Percentiles rank a stretch among this genome's conserved stretches.
These are phyloP conservation scores for Tupiocoris notatus DNA, from an alignment of 2,888 invertebrate species.

Conservation along the genomic window DNA sequence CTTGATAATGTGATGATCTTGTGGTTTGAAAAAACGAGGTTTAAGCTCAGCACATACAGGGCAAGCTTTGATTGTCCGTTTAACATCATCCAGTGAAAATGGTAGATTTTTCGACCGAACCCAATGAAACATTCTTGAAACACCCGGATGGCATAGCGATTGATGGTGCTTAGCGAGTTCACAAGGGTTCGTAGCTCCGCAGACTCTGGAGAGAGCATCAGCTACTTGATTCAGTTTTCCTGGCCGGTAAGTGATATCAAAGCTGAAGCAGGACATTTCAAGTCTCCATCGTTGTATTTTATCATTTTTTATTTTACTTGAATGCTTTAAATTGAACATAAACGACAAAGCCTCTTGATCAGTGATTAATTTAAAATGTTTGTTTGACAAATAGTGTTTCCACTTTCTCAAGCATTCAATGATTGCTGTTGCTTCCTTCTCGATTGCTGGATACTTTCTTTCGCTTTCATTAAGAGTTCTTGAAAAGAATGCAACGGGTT, in stretches of 20 bases:
- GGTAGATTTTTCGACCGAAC: conserved; percentile 12
- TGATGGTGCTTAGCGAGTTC: no score
- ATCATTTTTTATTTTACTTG: conserved; percentile 20
- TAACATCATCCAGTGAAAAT: conserved; percentile 23
- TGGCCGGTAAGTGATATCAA: conserved; percentile 25
- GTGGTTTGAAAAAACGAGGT: background rate
- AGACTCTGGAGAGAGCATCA: no score
- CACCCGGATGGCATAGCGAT: conserved; percentile 5
- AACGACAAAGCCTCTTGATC: conserved; percentile 26
- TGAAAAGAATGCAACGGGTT: conserved; percentile 37
- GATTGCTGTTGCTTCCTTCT: conserved; percentile 27
- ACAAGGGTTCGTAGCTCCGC: no score
- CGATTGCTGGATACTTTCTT: conserved; percentile 13
- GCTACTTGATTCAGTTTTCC: no score
- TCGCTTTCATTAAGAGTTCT: conserved; percentile 9
- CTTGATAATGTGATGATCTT: background rate
- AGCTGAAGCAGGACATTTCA: conserved; percentile 22
- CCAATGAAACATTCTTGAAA: conserved; percentile 21
- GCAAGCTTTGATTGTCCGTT: background rate
- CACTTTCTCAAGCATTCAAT: conserved; percentile 24
- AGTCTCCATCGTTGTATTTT: conserved; percentile 19
- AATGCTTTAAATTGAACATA: conserved; percentile 29
- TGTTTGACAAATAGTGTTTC: conserved; percentile 7
- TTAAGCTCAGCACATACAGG: background rate
- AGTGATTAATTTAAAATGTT: conserved; percentile 4